A percentile compares a stretch with the other conserved stretches of the same genome.
Conservation (phyloP, 2,113 vertebrate species). For the Octodon degus region DNA sequence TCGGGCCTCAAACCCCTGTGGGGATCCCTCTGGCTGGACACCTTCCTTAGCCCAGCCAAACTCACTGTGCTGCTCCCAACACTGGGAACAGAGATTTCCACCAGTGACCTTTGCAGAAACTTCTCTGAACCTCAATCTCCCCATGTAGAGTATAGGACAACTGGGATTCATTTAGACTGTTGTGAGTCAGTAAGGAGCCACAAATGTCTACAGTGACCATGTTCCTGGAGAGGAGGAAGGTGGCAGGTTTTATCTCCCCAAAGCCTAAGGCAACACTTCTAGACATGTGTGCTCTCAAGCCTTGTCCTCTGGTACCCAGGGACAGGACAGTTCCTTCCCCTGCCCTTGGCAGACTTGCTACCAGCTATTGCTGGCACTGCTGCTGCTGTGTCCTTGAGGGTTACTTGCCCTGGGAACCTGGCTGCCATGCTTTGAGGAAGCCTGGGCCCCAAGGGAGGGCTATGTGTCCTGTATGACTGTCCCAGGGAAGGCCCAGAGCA, state of each 20-base stretch:
- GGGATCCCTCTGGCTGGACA: neutral
- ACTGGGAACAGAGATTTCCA: neutral
- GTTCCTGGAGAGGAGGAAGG: neutral
- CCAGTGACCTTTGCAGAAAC: neutral
- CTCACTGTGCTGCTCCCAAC: neutral
- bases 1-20: no score
- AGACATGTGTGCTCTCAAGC: neutral
- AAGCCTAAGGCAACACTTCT: neutral
- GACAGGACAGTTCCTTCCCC: neutral
- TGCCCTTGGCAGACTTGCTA: neutral
- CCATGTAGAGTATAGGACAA: neutral
- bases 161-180: neutral
- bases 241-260: neutral
- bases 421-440: neutral
- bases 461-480: neutral
- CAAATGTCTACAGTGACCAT: neutral
- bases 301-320: no score
- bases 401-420: fast-evolving
- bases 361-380: neutral
- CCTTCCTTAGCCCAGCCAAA: neutral
- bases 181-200: neutral
- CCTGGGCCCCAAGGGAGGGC: neutral
- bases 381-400: neutral
- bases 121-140: neutral
- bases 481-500: neutral